Conservation (phyloP, 2,888 invertebrate species). For the Sinhomidia bicolor region DNA sequence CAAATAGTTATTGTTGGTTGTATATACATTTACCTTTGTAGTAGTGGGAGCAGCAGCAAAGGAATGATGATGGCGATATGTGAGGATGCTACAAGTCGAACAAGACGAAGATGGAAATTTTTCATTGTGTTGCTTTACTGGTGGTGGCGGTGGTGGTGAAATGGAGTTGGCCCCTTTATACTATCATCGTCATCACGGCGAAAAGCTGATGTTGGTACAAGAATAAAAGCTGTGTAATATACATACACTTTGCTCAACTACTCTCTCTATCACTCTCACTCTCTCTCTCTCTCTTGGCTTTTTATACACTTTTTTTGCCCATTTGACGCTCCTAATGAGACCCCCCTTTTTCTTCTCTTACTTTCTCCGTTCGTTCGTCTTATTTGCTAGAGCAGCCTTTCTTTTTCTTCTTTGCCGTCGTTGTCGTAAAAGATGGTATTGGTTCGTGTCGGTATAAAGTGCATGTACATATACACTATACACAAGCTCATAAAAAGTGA, state of each 20-base stretch:
- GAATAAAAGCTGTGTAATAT: slow-evolving; percentile 9
- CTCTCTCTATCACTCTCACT: slow-evolving; percentile 38
- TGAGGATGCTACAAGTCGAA: slow-evolving; percentile 60
- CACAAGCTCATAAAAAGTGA: not conserved
- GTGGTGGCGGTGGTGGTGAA: not conserved
- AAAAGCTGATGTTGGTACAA: slow-evolving; percentile 1
- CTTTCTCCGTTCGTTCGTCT: slow-evolving; percentile 22
- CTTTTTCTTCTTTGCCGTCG: not conserved
- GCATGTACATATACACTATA: not conserved
- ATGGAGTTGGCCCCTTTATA: slow-evolving; percentile 32
- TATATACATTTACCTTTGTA: no score
- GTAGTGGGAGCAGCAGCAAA: no score
- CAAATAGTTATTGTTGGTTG: no score
- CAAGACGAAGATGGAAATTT: slow-evolving; percentile 49
- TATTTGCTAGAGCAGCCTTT: no score
- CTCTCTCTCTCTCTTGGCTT: no score
- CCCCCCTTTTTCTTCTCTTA: slow-evolving; percentile 64
- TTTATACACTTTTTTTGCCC: slow-evolving; percentile 53
- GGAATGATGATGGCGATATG: slow-evolving; percentile 10
- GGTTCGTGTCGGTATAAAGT: slow-evolving; percentile 53
- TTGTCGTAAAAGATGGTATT: slow-evolving; percentile 47
- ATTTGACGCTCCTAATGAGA: slow-evolving; percentile 66
- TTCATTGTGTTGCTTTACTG: slow-evolving; percentile 60
- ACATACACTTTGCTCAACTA: slow-evolving; percentile 2
- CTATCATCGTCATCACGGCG: no score